Base-by-base conservation (phyloP, 2,113 vertebrate species). In the Antennarius striatus region DNA sequence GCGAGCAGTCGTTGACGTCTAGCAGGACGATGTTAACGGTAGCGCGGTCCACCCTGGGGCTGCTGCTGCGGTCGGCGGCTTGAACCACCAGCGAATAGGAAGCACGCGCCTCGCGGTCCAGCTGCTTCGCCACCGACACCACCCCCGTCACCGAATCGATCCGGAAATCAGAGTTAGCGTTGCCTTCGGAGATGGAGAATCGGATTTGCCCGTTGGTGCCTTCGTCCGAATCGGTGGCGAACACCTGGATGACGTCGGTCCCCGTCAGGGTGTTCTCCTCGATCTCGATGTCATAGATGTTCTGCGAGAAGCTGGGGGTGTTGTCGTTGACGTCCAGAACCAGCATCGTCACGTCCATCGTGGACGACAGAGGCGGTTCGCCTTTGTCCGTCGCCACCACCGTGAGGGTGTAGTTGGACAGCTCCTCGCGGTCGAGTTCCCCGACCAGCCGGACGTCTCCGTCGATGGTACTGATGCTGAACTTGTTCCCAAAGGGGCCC, bases 311-410 rank as follows among this genome's bases (percentile, higher is more conserved):
- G 64, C 91, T 85, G 0, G 98, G 98, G 4, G 91, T 95, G 79
- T 99, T 98, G 71, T 99, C 98, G 3, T 99, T 99, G 40, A 98
- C 90, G 15, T 99, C 97, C 71, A 98, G 91, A 2, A 99, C 91
- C 59, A 95, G 61, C 61, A 99, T 94, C 0, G 92, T 82, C 39
- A 99, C 94, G 4, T 98, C 95, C 3, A 93, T 91, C 4, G 92
- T 93, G 0, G 96, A 94, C 3, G 97, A 98, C 30, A 98, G 92
- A 2, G 93, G 52, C 0, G 96, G 96, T 16, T 95, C 92, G 0
- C 98, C 98, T 87, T 99, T 99, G 87, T 99, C 98, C 0, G 93
- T 96, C 15, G 96, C 97, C 42, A 99, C 85, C 12, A 98, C 90
- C 0, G 94, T 95, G 28, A 99, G 83, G 0, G 95, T 96, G 59